Evolutionary conservation across 2,797 vertebrate species (phyloP), one percentile per base, ranked within the genome.

Genomic region (Orestias chungarensis): DNA sequence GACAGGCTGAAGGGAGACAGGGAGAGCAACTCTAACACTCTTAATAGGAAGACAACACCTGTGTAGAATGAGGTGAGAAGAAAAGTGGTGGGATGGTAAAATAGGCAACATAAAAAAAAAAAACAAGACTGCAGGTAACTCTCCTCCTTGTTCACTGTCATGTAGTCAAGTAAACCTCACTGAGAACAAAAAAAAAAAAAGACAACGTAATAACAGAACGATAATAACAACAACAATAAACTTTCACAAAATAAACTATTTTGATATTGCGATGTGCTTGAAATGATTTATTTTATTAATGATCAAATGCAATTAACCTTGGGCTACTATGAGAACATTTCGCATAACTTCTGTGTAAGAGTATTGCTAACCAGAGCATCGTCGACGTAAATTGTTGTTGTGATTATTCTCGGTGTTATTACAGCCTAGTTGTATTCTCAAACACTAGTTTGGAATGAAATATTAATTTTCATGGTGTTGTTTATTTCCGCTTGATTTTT

Each of bases 1-100:
- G 95, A 95, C 90, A 92, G 95, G 89, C 88, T 95, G 69, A 95
- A 95, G 83, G 94, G 93, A 35, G 93, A 94, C 77, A 85, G 93
- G 71, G 95, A 95, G 90, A 94, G 95, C 90, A 97, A 97, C 93
- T 96, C 96, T 85, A 97, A 97, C 91, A 97, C 96, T 61, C 94
- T 97, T 77, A 98, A 97, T 92, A 95, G 96, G 93, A 98, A 97
- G 92, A 97, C 96, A 25, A 95, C 95, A 1, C 95, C 95, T 43
- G 95, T 95, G 91, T 98, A 96, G 88, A 61, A 66, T 67, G 61
- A 61, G 67, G 46, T 2, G 14, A 78, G 44, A 50, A 64, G 77
- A 38, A 72, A 82, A 74, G 71, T 69, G 71, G 81, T 70, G 67
- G 55, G 44, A 40, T 55, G 68, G 50, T 73, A 71, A 64, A 71